These are phyloP conservation scores for Camponotus vicinus DNA, from an alignment of 1,140 invertebrate species.

Conservation along the genomic window DNA sequence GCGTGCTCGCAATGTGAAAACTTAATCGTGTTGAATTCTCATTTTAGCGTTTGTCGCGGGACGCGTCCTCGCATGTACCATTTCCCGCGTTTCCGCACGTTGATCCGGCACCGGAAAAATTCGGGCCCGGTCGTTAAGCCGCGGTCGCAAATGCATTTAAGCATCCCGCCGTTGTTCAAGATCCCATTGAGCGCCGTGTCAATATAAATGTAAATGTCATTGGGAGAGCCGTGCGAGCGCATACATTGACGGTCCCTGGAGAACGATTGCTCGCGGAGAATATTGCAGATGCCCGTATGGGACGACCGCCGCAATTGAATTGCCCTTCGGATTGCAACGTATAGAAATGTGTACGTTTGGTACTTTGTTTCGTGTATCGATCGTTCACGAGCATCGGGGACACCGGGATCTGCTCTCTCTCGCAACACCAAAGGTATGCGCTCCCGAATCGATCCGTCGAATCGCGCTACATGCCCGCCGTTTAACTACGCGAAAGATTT, in stretches of 20 bases:
- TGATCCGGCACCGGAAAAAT: conserved; percentile 63
- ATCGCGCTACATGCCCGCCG: conserved; percentile 1
- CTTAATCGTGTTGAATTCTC: conserved; percentile 60
- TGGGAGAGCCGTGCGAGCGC: conserved; percentile 72
- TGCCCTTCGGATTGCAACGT: conserved; percentile 80
- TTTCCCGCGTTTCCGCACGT: conserved; percentile 43
- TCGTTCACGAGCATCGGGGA: conserved; percentile 73
- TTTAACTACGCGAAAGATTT: conserved; percentile 47
- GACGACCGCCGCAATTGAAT: conserved; percentile 81
- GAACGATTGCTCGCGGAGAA: conserved; percentile 80
- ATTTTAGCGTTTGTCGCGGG: conserved; percentile 37
- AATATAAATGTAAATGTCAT: conserved; percentile 85
- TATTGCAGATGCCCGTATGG: conserved; percentile 79
- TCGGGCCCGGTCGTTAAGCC: conserved; percentile 75
- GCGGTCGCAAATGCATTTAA: conserved; percentile 75
- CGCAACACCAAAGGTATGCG: conserved; percentile 38
- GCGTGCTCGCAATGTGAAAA: conserved; percentile 39
- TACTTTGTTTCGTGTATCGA: conserved; percentile 77
- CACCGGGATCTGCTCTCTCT: conserved; percentile 39
- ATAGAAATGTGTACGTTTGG: conserved; percentile 75
- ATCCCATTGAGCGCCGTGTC: conserved; percentile 79
- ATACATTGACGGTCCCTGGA: conserved; percentile 78
- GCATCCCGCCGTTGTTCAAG: conserved; percentile 78
- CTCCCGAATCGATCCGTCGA: conserved; percentile 64
- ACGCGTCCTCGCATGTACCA: conserved; percentile 48